Conservation (phyloP, 2,113 vertebrate species). For the Myiopsitta monachus region DNA sequence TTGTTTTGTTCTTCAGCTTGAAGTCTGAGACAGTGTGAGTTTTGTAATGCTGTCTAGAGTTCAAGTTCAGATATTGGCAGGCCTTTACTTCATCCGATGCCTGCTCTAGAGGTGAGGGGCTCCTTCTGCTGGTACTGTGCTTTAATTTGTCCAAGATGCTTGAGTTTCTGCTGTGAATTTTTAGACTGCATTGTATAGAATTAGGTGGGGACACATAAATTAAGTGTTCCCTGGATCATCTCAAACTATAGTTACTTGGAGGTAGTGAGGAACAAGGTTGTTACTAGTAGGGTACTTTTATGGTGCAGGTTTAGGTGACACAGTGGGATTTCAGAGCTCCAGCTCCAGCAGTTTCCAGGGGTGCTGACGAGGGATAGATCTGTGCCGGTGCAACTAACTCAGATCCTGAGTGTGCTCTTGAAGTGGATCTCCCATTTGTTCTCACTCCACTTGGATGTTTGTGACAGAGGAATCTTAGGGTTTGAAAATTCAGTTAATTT, state of each 20-base stretch:
- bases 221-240: neutral
- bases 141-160: neutral
- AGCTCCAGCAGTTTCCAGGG: neutral
- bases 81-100: neutral
- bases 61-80: neutral
- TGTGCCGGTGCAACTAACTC: neutral
- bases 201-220: neutral
- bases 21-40: neutral
- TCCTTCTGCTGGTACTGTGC: neutral
- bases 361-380: neutral
- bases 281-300: neutral
- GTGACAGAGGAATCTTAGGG: neutral
- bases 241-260: neutral
- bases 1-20: neutral
- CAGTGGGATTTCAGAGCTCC: neutral
- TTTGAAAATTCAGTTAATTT: neutral
- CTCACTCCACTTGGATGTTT: neutral
- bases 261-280: neutral
- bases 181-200: neutral
- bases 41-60: neutral
- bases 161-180: neutral
- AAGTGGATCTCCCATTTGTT: neutral
- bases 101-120: neutral
- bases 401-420: neutral
- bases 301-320: neutral